These are phyloP conservation scores for Himalopsyche kuldschensis DNA, from an alignment of 2,888 invertebrate genomes.

Conservation along the genomic window DNA sequence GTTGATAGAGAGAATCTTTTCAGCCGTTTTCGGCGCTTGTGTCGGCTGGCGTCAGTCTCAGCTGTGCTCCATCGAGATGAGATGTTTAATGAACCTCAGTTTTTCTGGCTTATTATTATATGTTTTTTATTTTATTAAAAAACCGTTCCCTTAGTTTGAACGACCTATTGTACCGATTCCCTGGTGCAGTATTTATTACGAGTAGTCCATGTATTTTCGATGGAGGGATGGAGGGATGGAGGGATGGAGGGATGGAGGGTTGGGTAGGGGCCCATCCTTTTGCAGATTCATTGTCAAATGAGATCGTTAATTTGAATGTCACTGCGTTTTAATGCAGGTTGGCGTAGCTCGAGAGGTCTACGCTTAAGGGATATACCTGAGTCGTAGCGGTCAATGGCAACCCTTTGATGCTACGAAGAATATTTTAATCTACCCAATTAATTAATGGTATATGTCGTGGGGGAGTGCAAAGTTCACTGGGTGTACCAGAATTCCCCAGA, in stretches of 20 bases:
- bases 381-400: neutral
- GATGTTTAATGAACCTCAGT: too few species aligned
- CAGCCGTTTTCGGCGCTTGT: too few species aligned
- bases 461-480: neutral
- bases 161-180: neutral
- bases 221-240: neutral
- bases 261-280: constrained; percentile 5
- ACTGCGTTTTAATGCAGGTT: constrained; percentile 5
- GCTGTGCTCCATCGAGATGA: too few species aligned
- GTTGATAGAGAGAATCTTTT: too few species aligned
- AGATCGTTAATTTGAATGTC: constrained; percentile 35
- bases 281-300: constrained; percentile 34
- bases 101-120: too few species aligned
- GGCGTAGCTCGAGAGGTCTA: neutral
- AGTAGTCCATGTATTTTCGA: constrained; percentile 16
- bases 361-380: neutral
- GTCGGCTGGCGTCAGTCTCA: too few species aligned
- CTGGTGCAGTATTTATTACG: constrained; percentile 19
- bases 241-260: neutral
- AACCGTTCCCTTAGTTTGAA: neutral
- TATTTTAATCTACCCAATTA: neutral
- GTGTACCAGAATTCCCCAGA: neutral
- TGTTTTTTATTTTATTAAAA: too few species aligned
- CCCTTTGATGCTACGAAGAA: neutral
- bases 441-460: neutral